Percentiles rank a stretch among this genome's conserved stretches.
Conservation (phyloP, 2,888 invertebrate genomes). For the Apotomis turbidana region DNA sequence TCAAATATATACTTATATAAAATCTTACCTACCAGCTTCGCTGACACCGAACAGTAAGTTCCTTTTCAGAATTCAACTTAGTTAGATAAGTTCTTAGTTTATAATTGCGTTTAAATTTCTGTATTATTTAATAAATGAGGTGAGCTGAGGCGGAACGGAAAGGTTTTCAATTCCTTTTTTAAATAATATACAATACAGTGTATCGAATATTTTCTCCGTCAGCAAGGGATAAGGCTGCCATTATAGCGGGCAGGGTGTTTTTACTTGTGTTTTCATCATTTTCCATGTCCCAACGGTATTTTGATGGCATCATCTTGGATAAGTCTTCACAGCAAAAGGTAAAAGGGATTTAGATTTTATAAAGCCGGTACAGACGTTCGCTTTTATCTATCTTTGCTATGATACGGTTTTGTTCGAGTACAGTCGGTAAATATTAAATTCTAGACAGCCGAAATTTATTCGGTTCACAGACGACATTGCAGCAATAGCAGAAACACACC, state of each 20-base stretch:
- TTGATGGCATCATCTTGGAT: conserved; percentile 1
- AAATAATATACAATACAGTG: neutral
- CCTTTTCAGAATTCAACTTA: too few relatives aligned
- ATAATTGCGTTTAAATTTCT: too few relatives aligned
- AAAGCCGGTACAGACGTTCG: neutral
- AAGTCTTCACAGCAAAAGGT: neutral
- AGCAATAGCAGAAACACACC: too few relatives aligned
- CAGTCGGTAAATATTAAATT: neutral
- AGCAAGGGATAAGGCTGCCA: conserved; percentile 10
- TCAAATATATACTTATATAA: too few relatives aligned
- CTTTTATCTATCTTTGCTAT: neutral
- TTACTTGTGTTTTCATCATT: conserved; percentile 4
- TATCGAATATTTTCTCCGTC: conserved; percentile 2
- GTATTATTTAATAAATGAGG: too few relatives aligned
- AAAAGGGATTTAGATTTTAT: conserved; percentile 14
- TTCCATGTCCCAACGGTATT: conserved; percentile 3
- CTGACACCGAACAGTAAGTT: too few relatives aligned
- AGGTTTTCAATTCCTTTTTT: neutral
- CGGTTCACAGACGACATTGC: too few relatives aligned
- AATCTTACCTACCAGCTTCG: too few relatives aligned
- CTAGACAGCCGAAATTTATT: too few relatives aligned
- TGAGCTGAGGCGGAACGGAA: too few relatives aligned
- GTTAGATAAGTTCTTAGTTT: too few relatives aligned
- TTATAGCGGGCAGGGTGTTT: conserved; percentile 1
- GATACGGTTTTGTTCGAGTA: neutral